Evolutionary conservation across 2,797 vertebrate genomes (phyloP), one percentile per base, ranked within the genome.

Genomic region (Parotocinclus haroldoi): DNA sequence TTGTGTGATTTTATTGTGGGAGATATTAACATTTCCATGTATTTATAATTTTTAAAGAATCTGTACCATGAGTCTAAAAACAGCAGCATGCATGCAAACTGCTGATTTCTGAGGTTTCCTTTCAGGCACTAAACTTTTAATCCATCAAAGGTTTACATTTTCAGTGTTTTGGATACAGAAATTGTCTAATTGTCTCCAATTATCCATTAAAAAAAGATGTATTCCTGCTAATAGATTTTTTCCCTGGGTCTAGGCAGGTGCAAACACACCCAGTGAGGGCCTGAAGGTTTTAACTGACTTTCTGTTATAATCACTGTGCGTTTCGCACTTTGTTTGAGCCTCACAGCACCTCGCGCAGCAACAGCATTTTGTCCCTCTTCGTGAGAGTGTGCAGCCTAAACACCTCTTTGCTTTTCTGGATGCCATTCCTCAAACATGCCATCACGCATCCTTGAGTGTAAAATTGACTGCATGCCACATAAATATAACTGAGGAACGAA

Each of bases 361-460:
- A 68, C 27, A 27, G 27, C 27, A 27, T 27, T 27, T 27, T 27
- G 48, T 44, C 58, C 48, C 18, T 72, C 71, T 74, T 45, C 4
- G 9, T 46, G 45, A 76, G 71, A 74, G n/a, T 59, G 56, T 69
- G 39, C 44, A 57, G 48, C 18, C 44, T 57, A 60, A 60, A 55
- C 17, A 48, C 52, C 62, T 48, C 51, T 64, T 37, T 52, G 58
- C 48, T 53, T 27, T n/a, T 58, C 66, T 76, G 58, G 52, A 72
- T 40, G 51, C 38, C 59, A 75, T 70, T 69, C 53, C 76, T 65
- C 53, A 38, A 36, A 42, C 63, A 62, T 60, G 79, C 68, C 65
- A 40, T 69, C 11, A 71, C 63, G 56, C 36, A 55, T 66, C 58
- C 18, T 68, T 7, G 39, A 10, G 60, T 19, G 52, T 42, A 37